Conservation (phyloP, 2,113 vertebrate species). For the Chitala chitala region DNA sequence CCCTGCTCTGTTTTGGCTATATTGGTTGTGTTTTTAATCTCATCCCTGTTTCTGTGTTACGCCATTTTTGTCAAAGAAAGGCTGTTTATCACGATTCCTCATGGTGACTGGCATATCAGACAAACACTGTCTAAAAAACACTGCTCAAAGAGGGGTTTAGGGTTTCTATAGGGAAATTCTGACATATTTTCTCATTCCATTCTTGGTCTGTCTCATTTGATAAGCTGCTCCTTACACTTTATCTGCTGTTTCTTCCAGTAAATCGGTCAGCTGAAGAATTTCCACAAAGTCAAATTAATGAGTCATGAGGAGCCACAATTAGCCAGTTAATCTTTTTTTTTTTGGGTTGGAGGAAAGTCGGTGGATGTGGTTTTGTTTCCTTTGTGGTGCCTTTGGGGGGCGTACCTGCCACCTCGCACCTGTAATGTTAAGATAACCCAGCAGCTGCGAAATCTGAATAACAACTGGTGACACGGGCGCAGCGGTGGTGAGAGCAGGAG, state of each 20-base stretch:
- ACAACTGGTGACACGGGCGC: too few relatives aligned
- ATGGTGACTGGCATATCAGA: conserved; percentile 19
- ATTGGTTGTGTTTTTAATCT: background rate
- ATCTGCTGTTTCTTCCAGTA: conserved; percentile 18
- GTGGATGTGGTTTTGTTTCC: background rate
- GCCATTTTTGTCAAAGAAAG: conserved; percentile 2
- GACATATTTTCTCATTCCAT: conserved; percentile 34
- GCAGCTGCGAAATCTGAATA: too few relatives aligned
- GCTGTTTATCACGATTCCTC: background rate
- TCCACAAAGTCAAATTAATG: background rate
- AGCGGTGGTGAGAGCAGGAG: too few relatives aligned
- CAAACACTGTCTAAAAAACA: conserved; percentile 27
- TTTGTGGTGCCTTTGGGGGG: background rate
- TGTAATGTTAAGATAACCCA: too few relatives aligned
- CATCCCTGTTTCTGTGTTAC: background rate
- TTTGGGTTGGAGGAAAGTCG: background rate
- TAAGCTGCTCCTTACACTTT: conserved; percentile 31
- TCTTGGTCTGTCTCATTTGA: conserved; percentile 32
- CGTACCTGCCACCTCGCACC: too few relatives aligned
- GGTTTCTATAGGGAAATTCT: conserved; percentile 24
- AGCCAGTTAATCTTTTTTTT: background rate
- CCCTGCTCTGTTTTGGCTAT: background rate
- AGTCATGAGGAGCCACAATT: background rate
- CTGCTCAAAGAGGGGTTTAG: conserved; percentile 29
- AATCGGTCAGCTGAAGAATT: conserved; percentile 10